phyloP scores from a whole-genome alignment of 2,888 invertebrate genomes.

The Notodonta dromedarius region DNA sequence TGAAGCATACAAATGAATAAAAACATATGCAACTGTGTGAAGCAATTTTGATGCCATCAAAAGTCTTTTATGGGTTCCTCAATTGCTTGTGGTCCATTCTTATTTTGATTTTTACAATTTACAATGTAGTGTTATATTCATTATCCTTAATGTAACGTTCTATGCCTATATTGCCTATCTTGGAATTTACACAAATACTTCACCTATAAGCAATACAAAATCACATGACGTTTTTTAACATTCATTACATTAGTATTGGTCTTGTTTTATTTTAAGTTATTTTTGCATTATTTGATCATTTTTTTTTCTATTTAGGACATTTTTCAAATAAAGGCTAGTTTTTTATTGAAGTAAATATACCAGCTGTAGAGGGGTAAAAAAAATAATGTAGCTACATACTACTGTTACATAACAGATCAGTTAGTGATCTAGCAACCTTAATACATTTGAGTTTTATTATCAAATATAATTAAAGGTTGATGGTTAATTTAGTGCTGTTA shows the following conservation, averaged over 20 bases:
- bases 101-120: background rate
- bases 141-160: background rate
- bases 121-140: background rate
- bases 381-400: too few relatives aligned
- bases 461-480: background rate
- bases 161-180: background rate
- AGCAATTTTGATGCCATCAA: slow-evolving; percentile 34
- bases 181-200: background rate
- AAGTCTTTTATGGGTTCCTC: slow-evolving; percentile 8
- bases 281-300: background rate
- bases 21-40: slow-evolving; percentile 10
- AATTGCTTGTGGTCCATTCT: slow-evolving; percentile 20
- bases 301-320: too few relatives aligned
- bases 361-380: too few relatives aligned
- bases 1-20: background rate
- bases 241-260: too few relatives aligned
- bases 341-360: too few relatives aligned
- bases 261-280: background rate
- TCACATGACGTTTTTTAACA: too few relatives aligned
- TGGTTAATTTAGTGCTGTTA: background rate
- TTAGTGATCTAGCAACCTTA: background rate
- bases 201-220: background rate
- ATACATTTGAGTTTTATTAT: slow-evolving; percentile 12
- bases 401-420: too few relatives aligned
- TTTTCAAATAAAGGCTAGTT: too few relatives aligned